These are phyloP conservation scores for Monarcha castaneiventris DNA, from an alignment of 2,113 vertebrate species.

Conservation along the genomic window DNA sequence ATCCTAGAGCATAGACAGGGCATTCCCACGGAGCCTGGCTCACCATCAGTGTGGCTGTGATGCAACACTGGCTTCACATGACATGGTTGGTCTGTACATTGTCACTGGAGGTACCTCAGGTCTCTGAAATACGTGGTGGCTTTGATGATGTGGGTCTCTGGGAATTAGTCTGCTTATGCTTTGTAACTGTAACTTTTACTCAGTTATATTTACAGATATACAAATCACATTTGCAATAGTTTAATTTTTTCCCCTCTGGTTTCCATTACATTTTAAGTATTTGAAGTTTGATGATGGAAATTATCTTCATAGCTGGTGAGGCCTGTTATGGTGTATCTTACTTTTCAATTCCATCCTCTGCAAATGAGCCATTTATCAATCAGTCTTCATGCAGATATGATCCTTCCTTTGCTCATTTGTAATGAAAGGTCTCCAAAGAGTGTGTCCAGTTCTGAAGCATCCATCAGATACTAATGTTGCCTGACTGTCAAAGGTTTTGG, in stretches of 20 bases:
- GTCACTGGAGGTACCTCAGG: not conserved
- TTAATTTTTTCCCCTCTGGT: not conserved
- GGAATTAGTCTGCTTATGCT: not conserved
- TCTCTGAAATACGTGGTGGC: not conserved
- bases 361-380: not conserved
- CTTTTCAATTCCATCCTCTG: not conserved
- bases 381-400: not conserved
- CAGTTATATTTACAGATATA: not conserved
- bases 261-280: not conserved
- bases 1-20: not conserved
- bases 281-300: not conserved
- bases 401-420: not conserved
- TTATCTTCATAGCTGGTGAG: not conserved
- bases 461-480: not conserved
- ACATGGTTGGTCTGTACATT: not conserved
- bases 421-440: not conserved
- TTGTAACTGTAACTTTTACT: not conserved
- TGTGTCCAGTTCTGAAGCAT: not conserved
- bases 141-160: not conserved
- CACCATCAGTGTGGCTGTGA: not conserved
- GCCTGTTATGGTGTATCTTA: not conserved
- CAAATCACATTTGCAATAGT: not conserved
- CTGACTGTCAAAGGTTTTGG: not conserved
- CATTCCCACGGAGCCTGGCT: not conserved
- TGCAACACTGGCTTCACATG: accelerated